These are phyloP conservation scores for Lepus timidus DNA, from an alignment of 2,113 vertebrate genomes.

Conservation along the genomic window DNA sequence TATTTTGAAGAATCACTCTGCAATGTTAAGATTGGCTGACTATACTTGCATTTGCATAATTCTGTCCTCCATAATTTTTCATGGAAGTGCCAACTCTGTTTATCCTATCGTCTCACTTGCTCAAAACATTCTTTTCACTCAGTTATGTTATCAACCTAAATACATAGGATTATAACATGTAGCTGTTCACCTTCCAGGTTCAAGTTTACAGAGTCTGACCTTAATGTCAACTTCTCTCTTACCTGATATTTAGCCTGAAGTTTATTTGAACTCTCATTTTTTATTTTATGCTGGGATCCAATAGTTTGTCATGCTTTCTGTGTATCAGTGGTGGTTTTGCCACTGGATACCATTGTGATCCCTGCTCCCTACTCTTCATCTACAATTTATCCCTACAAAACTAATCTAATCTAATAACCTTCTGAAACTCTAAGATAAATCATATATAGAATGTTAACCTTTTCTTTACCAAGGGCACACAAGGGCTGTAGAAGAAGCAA, in stretches of 20 bases:
- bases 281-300: background rate
- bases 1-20: background rate
- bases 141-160: background rate
- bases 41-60: background rate
- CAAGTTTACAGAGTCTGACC: background rate
- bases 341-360: background rate
- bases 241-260: background rate
- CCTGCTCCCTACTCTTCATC: background rate
- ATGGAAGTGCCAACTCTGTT: background rate
- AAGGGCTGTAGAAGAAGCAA: background rate
- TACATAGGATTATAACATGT: background rate
- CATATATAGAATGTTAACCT: background rate
- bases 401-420: background rate
- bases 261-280: background rate
- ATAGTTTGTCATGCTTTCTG: slow-evolving; percentile 17
- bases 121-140: background rate
- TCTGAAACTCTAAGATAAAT: background rate
- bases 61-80: background rate
- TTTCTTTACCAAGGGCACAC: background rate
- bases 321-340: background rate
- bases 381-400: background rate
- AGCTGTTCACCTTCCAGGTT: background rate
- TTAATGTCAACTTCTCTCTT: background rate
- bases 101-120: background rate
- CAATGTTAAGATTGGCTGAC: background rate